phyloP scores from a whole-genome alignment of 2,888 invertebrate genomes.

The Eugnorisma glareosa region DNA sequence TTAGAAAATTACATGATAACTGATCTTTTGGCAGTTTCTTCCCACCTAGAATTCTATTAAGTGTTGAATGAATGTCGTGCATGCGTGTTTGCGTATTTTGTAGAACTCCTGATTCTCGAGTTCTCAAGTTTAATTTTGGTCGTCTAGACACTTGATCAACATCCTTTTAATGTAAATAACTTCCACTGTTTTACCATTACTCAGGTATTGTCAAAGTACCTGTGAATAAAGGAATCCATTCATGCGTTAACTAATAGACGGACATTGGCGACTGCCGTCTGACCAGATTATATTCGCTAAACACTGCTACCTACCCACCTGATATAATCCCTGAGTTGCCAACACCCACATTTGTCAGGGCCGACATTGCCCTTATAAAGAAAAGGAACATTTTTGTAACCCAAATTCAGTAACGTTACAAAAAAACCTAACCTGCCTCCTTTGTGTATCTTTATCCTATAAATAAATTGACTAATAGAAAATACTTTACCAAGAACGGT shows the following conservation, averaged over 20 bases:
- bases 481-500: constrained; percentile 37
- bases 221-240: constrained; percentile 12
- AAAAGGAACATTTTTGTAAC: constrained; percentile 9
- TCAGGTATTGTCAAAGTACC: not conserved
- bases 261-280: constrained; percentile 38
- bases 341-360: constrained; percentile 25
- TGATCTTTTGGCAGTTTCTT: not conserved
- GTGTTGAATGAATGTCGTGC: not conserved
- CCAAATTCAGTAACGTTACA: constrained; percentile 17
- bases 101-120: too few species aligned
- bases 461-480: constrained; percentile 42
- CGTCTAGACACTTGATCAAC: not conserved
- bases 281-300: constrained; percentile 42
- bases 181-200: not conserved
- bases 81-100: not conserved
- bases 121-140: not conserved
- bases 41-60: not conserved
- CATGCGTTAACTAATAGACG: constrained; percentile 1
- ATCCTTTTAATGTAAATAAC: not conserved
- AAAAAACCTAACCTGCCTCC: constrained; percentile 7
- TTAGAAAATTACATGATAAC: not conserved
- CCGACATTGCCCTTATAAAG: constrained; percentile 7
- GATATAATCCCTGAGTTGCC: constrained; percentile 37
- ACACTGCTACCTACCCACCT: constrained; percentile 33
- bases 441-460: constrained; percentile 46